These are phyloP conservation scores for Drosophila melanocephala DNA, from an alignment of 2,888 invertebrate species.

Conservation along the genomic window DNA sequence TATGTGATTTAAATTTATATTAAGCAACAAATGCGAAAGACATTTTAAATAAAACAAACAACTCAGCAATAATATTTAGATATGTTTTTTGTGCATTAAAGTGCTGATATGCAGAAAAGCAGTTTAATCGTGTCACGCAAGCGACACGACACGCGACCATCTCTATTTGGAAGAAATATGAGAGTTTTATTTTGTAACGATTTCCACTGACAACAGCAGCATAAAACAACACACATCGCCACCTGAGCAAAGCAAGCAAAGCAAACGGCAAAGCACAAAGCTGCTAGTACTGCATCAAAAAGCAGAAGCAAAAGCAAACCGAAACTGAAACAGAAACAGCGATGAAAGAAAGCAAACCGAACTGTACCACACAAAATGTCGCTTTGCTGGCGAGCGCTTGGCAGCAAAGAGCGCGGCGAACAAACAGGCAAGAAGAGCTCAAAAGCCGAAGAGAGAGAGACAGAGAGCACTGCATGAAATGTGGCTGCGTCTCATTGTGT, in stretches of 20 bases:
- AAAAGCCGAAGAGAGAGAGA: constrained; percentile 27
- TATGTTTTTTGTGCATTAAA: neutral
- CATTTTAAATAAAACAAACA: neutral
- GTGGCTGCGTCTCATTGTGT: constrained; percentile 26
- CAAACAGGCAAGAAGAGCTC: constrained; percentile 29
- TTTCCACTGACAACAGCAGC: constrained; percentile 12
- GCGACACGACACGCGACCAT: neutral
- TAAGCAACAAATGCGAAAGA: neutral
- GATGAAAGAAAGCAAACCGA: constrained; percentile 44
- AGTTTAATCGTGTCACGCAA: constrained; percentile 23
- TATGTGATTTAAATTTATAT: constrained; percentile 1
- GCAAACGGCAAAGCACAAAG: constrained; percentile 34
- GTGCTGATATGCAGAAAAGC: neutral
- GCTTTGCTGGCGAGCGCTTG: constrained; percentile 9
- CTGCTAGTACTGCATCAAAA: constrained; percentile 20
- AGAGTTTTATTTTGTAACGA: constrained; percentile 2
- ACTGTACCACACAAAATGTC: constrained; percentile 43
- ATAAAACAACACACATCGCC: neutral
- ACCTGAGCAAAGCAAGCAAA: constrained; percentile 25
- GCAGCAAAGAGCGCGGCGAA: constrained; percentile 34
- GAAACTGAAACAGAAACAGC: constrained; percentile 33
- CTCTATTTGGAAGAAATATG: constrained; percentile 7
- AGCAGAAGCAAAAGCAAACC: constrained; percentile 39
- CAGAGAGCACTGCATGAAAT: constrained; percentile 10
- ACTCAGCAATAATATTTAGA: neutral